Evolutionary conservation across 2,797 vertebrate species (phyloP).

Genomic region (Sarcoramphus papa): DNA sequence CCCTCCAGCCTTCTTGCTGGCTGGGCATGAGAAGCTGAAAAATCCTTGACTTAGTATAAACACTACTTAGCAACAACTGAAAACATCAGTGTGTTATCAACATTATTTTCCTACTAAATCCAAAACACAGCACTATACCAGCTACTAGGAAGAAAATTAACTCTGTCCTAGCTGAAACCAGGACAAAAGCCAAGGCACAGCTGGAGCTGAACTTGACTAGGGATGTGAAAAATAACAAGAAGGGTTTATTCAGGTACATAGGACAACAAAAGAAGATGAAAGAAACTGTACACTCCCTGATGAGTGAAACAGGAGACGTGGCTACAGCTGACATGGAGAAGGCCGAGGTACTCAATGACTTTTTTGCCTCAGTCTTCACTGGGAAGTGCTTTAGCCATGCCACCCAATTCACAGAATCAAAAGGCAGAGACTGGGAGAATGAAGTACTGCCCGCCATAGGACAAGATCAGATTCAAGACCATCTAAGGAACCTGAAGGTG

Average conservation of each 20-base stretch:
- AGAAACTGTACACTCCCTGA: not conserved
- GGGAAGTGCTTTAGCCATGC: not conserved
- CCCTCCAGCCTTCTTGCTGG: no score
- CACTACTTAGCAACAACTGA: no score
- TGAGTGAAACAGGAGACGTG: not conserved
- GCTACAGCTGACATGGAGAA: not conserved
- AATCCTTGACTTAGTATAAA: no score
- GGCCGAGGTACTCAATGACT: not conserved
- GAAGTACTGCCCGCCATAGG: not conserved
- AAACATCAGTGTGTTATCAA: no score
- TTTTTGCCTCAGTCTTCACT: not conserved
- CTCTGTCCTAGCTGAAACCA: no score
- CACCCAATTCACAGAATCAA: not conserved
- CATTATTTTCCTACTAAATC: no score
- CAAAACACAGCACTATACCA: no score
- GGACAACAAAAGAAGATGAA: not conserved
- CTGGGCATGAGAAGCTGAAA: no score
- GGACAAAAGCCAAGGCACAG: not conserved
- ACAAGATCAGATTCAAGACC: fast-evolving
- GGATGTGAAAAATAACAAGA: not conserved
- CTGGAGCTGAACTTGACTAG: not conserved
- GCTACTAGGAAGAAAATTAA: no score
- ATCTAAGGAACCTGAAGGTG: not conserved
- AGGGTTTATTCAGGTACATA: not conserved
- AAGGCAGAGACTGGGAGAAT: not conserved